Evolutionary conservation across 2,797 vertebrate genomes (phyloP), one percentile per base, ranked within the genome.

Genomic region (Notamacropus eugenii): DNA sequence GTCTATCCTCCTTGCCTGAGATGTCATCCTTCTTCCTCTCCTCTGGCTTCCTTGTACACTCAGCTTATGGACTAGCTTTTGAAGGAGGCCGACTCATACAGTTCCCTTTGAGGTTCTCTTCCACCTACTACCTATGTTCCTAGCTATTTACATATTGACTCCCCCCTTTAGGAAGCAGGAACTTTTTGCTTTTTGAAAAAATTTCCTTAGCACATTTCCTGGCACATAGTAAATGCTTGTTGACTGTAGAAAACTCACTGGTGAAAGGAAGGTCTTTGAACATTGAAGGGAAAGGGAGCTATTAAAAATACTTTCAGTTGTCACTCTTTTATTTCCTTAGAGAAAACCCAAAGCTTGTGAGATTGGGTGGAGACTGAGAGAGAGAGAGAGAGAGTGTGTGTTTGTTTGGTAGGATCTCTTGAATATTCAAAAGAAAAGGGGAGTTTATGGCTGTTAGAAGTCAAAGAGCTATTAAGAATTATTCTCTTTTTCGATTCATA

Each of bases 381-480:
- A 46, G 46, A 46, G 46, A 46, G 46, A 46, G 3, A 46, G 46
- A 46, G 46, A 46, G 97, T 93, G 94, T 96, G 96, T 96, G 96
- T 97, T 96, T 97, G 96, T 31, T 55, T 90, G 91, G 90, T 95
- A 91, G 92, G 96, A 93, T 87, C 96, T 91, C 95, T 96, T 96
- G 96, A 96, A 91, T 24, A 4, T 97, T 95, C 95, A 94, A 97
- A 96, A 90, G n/a, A 94, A 82, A 67, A 96, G 91, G 95, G 97
- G 92, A 97, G 95, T 95, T 97, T 96, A 97, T 97, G 96, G 96
- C 95, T 94, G 93, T 96, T 92, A 94, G 94, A 95, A 91, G 28
- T 95, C 91, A 96, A 94, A 96, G 91, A 93, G 55, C 67, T 46
- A 16, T 82, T 19, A 82, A 82, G 19, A 40, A 46, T 82, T 82